Percentiles rank a stretch among this genome's conserved stretches.
Conservation (phyloP, 2,888 invertebrate species). For the Tyria jacobaeae region DNA sequence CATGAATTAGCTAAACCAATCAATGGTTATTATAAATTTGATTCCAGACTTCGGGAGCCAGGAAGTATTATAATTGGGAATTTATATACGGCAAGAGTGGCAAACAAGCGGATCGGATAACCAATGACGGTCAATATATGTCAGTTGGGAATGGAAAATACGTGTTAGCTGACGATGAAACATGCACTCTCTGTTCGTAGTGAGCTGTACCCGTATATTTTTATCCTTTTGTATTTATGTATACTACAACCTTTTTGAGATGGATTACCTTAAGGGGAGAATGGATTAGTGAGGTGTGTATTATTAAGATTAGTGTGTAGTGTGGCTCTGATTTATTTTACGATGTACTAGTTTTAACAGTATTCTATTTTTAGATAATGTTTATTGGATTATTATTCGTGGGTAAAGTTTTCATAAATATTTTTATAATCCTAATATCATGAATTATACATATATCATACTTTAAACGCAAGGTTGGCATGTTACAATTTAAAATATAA, state of each 20-base stretch:
- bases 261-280: neutral
- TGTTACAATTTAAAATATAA: too few species aligned
- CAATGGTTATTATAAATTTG: neutral
- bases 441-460: too few species aligned
- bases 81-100: conserved; percentile 6
- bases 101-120: conserved; percentile 19
- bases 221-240: neutral
- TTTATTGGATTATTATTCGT: too few species aligned
- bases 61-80: conserved; percentile 5
- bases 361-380: neutral
- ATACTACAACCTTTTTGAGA: conserved; percentile 5
- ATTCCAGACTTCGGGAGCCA: neutral
- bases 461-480: too few species aligned
- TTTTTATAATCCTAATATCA: too few species aligned
- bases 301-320: too few species aligned
- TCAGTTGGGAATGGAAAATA: conserved; percentile 64
- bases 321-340: neutral
- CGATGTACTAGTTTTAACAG: neutral
- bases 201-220: neutral
- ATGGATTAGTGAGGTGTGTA: neutral
- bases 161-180: conserved; percentile 53
- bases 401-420: too few species aligned
- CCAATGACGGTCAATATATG: conserved; percentile 61
- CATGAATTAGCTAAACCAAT: conserved; percentile 2
- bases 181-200: conserved; percentile 15